Base-by-base conservation (phyloP, 2,797 vertebrate species). In the Catharus ustulatus region DNA sequence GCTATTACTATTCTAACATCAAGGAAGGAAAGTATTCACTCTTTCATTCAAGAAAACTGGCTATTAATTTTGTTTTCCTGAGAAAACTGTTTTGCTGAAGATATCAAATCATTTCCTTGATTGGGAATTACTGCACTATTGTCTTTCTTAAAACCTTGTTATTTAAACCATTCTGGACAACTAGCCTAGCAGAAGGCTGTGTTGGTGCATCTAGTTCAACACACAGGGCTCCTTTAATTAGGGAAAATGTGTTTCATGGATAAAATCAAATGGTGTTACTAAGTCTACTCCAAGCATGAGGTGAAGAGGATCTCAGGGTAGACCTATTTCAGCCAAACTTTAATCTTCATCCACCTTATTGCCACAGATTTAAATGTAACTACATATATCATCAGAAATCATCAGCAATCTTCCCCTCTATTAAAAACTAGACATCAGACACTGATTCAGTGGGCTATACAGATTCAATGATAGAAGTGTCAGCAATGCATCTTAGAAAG, bases 371-470 rank as follows among this genome's bases (percentile, higher is more conserved):
- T 88, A 95, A 90, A 84, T 72, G 42, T 45, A 15, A 66, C 58
- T 63, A 78, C 58, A 80, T 45, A 85, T 67, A 75, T 90, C 21
- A 85, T 55, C 62, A 75, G 66, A 90, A 94, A 75, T 90, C 21
- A 85, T 55, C 64, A 75, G 66, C 89, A 94, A 92, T 46, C 76
- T 80, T 89, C 72, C 68, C 62, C 43, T 80, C 83, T 68, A 57
- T 84, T 89, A 62, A 87, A 96, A 94, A 78, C 34, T 38, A 79
- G 66, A 87, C 36, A 81, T 86, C 51, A 92, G 72, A 72, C 55
- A 73, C 26, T 84, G 90, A 87, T 88, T 94, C 62, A 89, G 72
- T 72, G 51, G 32, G 51, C 49, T 89, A 14, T 49, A 76, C 45
- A 27, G 59, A 54, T 22, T 75, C 82, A 59, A 7, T 52, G 80